phyloP scores from a whole-genome alignment of 2,797 vertebrate genomes.

The Argyrosomus regius region DNA sequence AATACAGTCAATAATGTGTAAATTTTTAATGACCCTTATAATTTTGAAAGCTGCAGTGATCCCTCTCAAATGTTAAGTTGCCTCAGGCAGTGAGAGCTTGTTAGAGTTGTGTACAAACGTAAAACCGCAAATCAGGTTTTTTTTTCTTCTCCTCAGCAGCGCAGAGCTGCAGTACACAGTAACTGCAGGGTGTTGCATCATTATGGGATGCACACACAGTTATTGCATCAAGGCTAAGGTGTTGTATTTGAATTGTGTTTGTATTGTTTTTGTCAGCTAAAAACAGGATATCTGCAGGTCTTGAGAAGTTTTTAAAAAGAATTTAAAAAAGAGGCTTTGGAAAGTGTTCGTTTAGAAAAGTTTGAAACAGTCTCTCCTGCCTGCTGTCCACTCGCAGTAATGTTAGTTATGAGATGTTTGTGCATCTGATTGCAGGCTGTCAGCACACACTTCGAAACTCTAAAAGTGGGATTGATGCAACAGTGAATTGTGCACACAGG shows the following conservation, averaged over 20 bases:
- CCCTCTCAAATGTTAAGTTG: conserved; percentile 77
- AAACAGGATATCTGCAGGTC: conserved; percentile 3
- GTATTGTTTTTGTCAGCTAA: conserved; percentile 40
- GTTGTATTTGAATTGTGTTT: conserved; percentile 52
- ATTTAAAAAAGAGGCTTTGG: neutral
- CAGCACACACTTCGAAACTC: no score
- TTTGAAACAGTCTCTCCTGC: conserved; percentile 5
- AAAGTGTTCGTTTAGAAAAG: conserved; percentile 1
- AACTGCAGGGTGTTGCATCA: conserved; percentile 69
- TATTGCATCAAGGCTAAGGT: conserved; percentile 61
- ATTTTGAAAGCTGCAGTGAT: conserved; percentile 81
- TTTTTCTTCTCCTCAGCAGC: conserved; percentile 28
- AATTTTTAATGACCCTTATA: conserved; percentile 85
- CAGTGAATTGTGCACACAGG: no score
- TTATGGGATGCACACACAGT: conserved; percentile 60
- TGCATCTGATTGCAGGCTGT: neutral
- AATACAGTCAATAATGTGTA: conserved; percentile 86
- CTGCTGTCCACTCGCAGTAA: neutral
- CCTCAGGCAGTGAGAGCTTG: conserved; percentile 78
- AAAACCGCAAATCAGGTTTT: conserved; percentile 69
- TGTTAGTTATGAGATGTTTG: conserved; percentile 1
- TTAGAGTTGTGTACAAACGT: conserved; percentile 76
- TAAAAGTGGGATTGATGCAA: neutral
- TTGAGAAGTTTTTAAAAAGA: conserved; percentile 26
- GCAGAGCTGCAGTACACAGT: conserved; percentile 49